These are phyloP conservation scores for Vireo griseus DNA, from an alignment of 2,797 vertebrate species.

Conservation along the genomic window DNA sequence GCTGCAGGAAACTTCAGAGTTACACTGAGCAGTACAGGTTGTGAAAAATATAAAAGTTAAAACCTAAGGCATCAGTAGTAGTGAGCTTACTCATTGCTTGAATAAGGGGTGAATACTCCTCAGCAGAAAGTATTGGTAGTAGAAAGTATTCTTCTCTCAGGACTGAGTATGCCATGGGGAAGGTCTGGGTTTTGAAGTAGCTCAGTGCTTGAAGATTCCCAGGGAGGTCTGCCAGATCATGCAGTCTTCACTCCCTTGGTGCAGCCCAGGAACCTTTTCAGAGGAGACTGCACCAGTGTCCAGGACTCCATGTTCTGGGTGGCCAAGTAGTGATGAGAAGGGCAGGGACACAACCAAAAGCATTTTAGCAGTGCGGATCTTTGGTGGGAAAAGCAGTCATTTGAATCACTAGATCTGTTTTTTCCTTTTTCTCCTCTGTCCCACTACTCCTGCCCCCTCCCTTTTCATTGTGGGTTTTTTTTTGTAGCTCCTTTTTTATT, in stretches of 20 bases:
- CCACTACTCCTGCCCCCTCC: too few species aligned
- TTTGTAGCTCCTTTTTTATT: neutral
- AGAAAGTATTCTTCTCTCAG: neutral
- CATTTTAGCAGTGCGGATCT: neutral
- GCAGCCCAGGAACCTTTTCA: neutral
- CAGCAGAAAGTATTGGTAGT: neutral
- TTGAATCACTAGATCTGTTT: neutral
- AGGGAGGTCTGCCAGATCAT: neutral
- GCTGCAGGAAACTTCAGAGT: too few species aligned
- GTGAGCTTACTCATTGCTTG: neutral
- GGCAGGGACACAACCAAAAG: neutral
- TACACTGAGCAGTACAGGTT: too few species aligned
- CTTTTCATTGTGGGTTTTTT: fast-evolving
- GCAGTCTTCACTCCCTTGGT: neutral
- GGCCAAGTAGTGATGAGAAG: neutral
- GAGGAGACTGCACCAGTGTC: neutral
- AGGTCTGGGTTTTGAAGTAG: neutral
- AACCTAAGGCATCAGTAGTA: neutral
- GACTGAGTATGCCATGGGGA: neutral
- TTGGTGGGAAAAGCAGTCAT: neutral
- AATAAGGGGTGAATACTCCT: neutral
- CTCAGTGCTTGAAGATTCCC: neutral
- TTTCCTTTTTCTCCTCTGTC: neutral
- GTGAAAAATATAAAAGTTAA: too few species aligned
- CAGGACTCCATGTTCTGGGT: neutral